Conservation (phyloP, 1,140 invertebrate genomes). For the Heliconius hewitsoni region DNA sequence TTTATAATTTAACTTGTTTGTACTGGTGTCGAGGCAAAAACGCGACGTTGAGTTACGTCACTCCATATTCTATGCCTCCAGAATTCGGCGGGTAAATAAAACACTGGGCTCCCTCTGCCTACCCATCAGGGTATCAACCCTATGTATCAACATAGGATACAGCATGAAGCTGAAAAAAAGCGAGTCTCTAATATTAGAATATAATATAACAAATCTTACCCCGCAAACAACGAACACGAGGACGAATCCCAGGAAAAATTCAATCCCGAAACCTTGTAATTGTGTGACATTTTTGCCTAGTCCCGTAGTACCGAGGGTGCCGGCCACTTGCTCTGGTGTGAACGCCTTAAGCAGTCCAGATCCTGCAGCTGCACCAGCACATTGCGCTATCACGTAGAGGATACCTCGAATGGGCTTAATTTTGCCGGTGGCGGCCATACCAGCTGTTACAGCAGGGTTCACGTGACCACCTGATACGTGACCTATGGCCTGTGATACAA, state of each 20-base stretch:
- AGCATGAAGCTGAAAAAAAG: neutral
- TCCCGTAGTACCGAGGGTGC: conserved; percentile 84
- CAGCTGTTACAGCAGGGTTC: conserved; percentile 94
- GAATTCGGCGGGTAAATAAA: too few species aligned
- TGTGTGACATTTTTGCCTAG: conserved; percentile 82
- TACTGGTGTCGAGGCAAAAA: too few species aligned
- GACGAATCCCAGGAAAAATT: conserved; percentile 94
- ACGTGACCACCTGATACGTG: conserved; percentile 95
- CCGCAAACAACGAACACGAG: conserved; percentile 94
- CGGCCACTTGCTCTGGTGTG: conserved; percentile 83
- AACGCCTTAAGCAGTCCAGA: conserved; percentile 84
- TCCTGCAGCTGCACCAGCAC: conserved; percentile 91
- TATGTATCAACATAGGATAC: too few species aligned
- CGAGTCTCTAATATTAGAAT: neutral
- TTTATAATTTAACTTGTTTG: too few species aligned
- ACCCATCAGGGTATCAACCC: too few species aligned
- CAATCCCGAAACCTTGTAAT: conserved; percentile 92
- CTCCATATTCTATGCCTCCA: too few species aligned
- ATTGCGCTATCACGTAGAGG: conserved; percentile 92
- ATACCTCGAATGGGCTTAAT: conserved; percentile 88
- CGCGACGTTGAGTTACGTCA: too few species aligned
- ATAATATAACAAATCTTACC: conserved; percentile 74
- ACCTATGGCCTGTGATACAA: conserved; percentile 85
- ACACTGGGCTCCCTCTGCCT: too few species aligned
- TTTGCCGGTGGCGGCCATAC: conserved; percentile 89